Percentiles rank a stretch among this genome's conserved stretches.
Conservation (phyloP, 2,797 vertebrate genomes). For the Pogonophryne albipinna region DNA sequence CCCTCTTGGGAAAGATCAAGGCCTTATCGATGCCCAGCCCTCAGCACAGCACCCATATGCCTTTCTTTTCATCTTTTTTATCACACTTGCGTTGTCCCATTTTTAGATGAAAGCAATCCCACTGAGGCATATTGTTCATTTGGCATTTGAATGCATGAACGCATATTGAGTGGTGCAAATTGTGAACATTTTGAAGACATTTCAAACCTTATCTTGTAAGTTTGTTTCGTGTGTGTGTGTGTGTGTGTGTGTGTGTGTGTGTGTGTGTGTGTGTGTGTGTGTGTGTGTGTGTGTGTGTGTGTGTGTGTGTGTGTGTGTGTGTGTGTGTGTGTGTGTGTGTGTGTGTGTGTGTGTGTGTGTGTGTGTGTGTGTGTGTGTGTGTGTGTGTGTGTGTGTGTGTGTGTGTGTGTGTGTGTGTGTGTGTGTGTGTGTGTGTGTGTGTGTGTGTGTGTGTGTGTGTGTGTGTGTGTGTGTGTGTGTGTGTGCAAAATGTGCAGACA, state of each 20-base stretch:
- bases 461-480: background rate
- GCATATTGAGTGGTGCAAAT: constrained; percentile 42
- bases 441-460: background rate
- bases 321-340: no score
- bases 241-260: background rate
- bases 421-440: background rate
- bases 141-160: constrained; percentile 33
- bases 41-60: constrained; percentile 24
- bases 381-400: background rate
- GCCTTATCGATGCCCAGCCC: constrained; percentile 37
- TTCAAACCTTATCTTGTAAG: constrained; percentile 11
- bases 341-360: background rate
- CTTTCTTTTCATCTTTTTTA: constrained; percentile 50
- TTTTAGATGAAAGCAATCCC: constrained; percentile 64
- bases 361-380: background rate
- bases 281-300: background rate
- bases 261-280: background rate
- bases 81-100: constrained; percentile 46
- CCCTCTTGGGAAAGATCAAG: constrained; percentile 59
- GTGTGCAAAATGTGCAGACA: constrained; percentile 11
- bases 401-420: no score
- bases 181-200: constrained; percentile 22
- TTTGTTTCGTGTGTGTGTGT: constrained; percentile 13
- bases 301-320: background rate
- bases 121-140: constrained; percentile 33